phyloP scores from a whole-genome alignment of 2,888 invertebrate species.

The Agriotes lineatus region DNA sequence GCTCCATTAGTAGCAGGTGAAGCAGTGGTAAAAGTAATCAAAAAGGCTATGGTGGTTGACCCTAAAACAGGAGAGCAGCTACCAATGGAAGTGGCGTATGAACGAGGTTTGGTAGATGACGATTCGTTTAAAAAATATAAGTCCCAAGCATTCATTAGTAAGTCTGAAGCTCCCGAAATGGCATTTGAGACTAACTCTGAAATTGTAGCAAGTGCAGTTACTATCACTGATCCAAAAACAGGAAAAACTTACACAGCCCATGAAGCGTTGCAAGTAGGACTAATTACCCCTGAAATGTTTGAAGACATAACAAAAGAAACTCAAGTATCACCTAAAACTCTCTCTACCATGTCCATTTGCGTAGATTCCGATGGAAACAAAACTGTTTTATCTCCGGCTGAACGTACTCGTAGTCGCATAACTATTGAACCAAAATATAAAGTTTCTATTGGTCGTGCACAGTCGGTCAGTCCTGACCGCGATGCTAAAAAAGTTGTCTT shows the following conservation, averaged over 20 bases:
- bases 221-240: conserved; percentile 65
- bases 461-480: conserved; percentile 70
- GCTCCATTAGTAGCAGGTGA: conserved; percentile 78
- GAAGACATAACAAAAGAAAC: conserved; percentile 62
- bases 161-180: conserved; percentile 10
- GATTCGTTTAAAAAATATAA: conserved; percentile 70
- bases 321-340: conserved; percentile 51
- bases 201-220: conserved; percentile 34
- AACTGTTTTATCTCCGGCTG: conserved; percentile 68
- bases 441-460: conserved; percentile 74
- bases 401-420: conserved; percentile 70
- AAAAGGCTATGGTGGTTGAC: conserved; percentile 77
- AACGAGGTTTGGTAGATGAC: conserved; percentile 78
- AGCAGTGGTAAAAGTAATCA: conserved; percentile 70
- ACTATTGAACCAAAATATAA: conserved; percentile 77
- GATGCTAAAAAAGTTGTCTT: conserved; percentile 78
- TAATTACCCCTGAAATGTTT: conserved; percentile 46
- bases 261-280: conserved; percentile 65
- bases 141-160: conserved; percentile 60
- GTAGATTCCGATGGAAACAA: conserved; percentile 57
- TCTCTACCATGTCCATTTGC: conserved; percentile 60
- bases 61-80: conserved; percentile 85
- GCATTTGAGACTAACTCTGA: conserved; percentile 40
- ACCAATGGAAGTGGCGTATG: conserved; percentile 84
- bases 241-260: conserved; percentile 63